Base-by-base conservation (phyloP, 2,888 invertebrate genomes). In the Drosophila pseudotalamancana region DNA sequence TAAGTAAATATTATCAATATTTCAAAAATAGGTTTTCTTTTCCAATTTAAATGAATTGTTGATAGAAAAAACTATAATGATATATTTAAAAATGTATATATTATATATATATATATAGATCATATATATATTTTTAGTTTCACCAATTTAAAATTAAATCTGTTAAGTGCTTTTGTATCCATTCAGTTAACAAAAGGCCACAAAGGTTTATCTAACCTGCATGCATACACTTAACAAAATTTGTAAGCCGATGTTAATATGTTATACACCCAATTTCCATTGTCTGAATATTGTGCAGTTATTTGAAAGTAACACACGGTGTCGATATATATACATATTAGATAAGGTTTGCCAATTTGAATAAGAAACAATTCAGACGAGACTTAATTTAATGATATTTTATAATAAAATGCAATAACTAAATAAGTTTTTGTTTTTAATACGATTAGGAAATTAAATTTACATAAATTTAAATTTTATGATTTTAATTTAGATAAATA, bases 151-250 rank as follows among this genome's bases (percentile, higher is more conserved):
- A 32, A 32, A 46, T 46, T 32, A 46, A 23, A 14, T 14, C 21
- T 14, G 1, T 46, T 32, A 23, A 32, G 4, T 6, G 32, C 25
- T 8, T 19, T 27, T 27, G 35, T 12, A 37, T 37, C 19, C 49
- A 37, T 56, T 25, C 50, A 39, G 51, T 27, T 4, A 49, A 37
- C 71, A 61, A 53, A 48, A 45, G 49, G 53, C 46, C 49, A 37
- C 35, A 19, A 35, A 35, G 21, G 8, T 16, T 16, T 19, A 49
- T 39, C 25, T 37, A 37, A 54, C 35, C 31, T 46, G 40, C 32
- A 50, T 43, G 32, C 50, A 72, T 59, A 37, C 1, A 40, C 19
- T 66, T 51, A 37, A 35, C 34, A 11, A 16, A 18, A 49, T 32
- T 40, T 65, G 35, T 59, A 50, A 46, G 49, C 31, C 12, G 48